Evolutionary conservation across 2,888 invertebrate genomes (phyloP).

Genomic region (Lepidochrysops patricia): DNA sequence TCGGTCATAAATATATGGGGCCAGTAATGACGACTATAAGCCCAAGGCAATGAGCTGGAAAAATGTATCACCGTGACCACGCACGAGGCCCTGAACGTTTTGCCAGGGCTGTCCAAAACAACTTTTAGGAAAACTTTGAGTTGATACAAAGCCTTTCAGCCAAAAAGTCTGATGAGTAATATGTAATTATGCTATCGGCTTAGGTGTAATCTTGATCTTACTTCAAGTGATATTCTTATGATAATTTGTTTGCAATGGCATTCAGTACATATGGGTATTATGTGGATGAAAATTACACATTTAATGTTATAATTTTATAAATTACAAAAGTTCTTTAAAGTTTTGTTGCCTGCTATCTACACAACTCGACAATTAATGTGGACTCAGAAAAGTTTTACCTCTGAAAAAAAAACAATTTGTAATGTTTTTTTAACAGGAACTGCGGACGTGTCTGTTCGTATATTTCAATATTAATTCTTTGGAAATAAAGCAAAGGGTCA

Average conservation of each 20-base stretch:
- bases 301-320: not conserved
- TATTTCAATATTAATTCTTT: no score
- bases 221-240: no score
- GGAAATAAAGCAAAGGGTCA: not conserved
- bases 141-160: not conserved
- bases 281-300: no score
- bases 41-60: slow-evolving; percentile 60
- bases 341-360: not conserved
- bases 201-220: no score
- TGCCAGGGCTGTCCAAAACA: not conserved
- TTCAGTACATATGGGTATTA: no score
- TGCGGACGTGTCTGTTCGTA: no score
- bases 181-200: no score
- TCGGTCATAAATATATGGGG: slow-evolving; percentile 54
- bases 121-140: not conserved
- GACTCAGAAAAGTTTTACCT: not conserved
- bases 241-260: no score
- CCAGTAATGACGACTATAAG: slow-evolving; percentile 64
- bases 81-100: slow-evolving; percentile 32
- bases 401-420: no score
- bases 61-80: slow-evolving; percentile 48
- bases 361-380: not conserved
- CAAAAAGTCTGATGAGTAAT: no score
- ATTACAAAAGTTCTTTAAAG: not conserved
- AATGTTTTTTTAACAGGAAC: no score